Evolutionary conservation across 1,140 invertebrate species (phyloP), one percentile per base, ranked within the genome.

Genomic region (Melitaea cinxia): DNA sequence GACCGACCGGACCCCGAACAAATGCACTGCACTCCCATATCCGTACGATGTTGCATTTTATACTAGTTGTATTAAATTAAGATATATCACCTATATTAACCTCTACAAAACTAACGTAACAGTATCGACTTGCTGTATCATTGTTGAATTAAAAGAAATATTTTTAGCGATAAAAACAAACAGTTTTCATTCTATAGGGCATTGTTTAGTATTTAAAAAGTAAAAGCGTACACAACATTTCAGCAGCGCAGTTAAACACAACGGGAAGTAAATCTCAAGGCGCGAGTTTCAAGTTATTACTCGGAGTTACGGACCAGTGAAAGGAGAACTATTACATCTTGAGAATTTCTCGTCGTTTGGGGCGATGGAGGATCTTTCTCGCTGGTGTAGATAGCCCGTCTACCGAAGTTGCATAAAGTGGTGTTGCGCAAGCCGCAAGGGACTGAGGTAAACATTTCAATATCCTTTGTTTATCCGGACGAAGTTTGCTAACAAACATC

Each of bases 1-100:
- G 85, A 85, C 85, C 84, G 81, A 59, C 50, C 60, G 65, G 65
- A 65, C 79, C 81, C 81, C 76, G 85, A 82, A 83, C 79, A 73
- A 80, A 82, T 80, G 77, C 79, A 75, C 58, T 80, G 77, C 79
- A 75, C 58, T 77, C 65, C 52, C 15, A n/a, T n/a, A n/a, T n/a
- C n/a, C n/a, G n/a, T n/a, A n/a, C n/a, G n/a, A n/a, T n/a, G n/a
- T n/a, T n/a, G n/a, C n/a, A n/a, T n/a, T n/a, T n/a, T n/a, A n/a
- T n/a, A n/a, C n/a, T 60, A n/a, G 30, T 55, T 63, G 57, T 57
- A 55, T 55, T 66, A 54, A 47, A 49, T 55, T 66, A 59, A 53
- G 15, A 37, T 53, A 30, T n/a, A 33, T 49, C 47, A 68, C 63
- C 53, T 53, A 60, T 35, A 58, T 26, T 24, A 42, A 7, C 26